phyloP scores from a whole-genome alignment of 2,888 invertebrate species.

The Clunio marinus region DNA sequence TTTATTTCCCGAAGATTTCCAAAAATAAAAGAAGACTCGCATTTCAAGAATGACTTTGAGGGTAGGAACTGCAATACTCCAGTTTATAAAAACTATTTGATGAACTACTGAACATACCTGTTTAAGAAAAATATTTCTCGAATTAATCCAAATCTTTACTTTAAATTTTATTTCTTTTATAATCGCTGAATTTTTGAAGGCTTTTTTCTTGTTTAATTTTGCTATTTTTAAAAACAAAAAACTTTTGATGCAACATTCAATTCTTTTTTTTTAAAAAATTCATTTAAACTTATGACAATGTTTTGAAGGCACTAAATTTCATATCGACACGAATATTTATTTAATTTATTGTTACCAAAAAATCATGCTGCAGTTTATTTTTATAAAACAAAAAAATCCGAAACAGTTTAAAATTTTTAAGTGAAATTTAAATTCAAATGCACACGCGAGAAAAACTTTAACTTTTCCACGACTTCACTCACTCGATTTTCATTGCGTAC shows the following conservation, averaged over 20 bases:
- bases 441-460: background rate
- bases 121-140: slow-evolving; percentile 8
- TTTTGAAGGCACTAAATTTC: slow-evolving; percentile 36
- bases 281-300: slow-evolving; percentile 15
- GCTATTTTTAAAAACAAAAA: no score
- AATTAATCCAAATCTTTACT: slow-evolving; percentile 31
- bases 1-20: background rate
- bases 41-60: background rate
- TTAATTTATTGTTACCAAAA: slow-evolving; percentile 5
- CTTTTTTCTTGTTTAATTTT: no score
- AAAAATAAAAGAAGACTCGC: slow-evolving; percentile 33
- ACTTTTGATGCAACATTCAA: background rate
- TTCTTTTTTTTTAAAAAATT: slow-evolving; percentile 6
- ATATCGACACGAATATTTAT: background rate
- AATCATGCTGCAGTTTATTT: background rate
- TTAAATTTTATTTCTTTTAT: background rate
- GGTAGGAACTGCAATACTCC: slow-evolving; percentile 15
- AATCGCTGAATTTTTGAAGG: background rate
- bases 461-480: slow-evolving; percentile 24
- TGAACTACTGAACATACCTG: slow-evolving; percentile 27
- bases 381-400: background rate
- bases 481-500: slow-evolving; percentile 38
- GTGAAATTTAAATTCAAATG: no score
- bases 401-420: slow-evolving; percentile 12
- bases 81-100: background rate